Conservation (phyloP, 2,888 invertebrate genomes). For the Pteria penguin region DNA sequence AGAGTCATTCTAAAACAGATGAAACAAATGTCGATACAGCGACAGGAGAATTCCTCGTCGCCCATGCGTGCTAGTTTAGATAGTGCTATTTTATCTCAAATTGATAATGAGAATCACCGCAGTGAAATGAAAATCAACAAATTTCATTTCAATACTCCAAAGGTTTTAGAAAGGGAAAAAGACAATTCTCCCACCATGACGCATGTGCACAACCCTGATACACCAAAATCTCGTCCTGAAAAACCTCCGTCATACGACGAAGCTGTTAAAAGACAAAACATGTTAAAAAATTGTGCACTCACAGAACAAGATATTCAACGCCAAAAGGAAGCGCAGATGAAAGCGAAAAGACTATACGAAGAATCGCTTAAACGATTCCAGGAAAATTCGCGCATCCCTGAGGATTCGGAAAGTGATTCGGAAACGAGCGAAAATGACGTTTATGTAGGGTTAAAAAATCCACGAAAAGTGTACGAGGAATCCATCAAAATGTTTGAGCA, state of each 20-base stretch:
- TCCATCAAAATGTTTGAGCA: slow-evolving; percentile 65
- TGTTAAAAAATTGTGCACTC: slow-evolving; percentile 60
- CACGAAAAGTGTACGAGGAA: slow-evolving; percentile 68
- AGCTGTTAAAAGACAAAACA: slow-evolving; percentile 68
- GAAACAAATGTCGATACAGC: slow-evolving; percentile 40
- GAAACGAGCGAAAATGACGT: slow-evolving; percentile 44
- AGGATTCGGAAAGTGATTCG: slow-evolving; percentile 39
- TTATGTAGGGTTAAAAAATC: slow-evolving; percentile 44
- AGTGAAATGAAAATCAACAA: slow-evolving; percentile 23
- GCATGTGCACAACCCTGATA: slow-evolving; percentile 14
- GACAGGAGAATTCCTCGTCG: slow-evolving; percentile 41
- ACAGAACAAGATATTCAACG: slow-evolving; percentile 56
- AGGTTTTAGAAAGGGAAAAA: slow-evolving; percentile 28
- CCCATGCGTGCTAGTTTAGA: slow-evolving; percentile 65
- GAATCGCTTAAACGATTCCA: slow-evolving; percentile 62
- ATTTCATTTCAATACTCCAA: slow-evolving; percentile 30
- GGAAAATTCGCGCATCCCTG: slow-evolving; percentile 36
- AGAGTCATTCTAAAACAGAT: slow-evolving; percentile 62
- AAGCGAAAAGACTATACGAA: slow-evolving; percentile 72
- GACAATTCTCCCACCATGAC: slow-evolving; percentile 15
- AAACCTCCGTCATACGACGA: slow-evolving; percentile 74
- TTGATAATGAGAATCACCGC: slow-evolving; percentile 17
- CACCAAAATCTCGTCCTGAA: slow-evolving; percentile 58
- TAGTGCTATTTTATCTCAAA: slow-evolving; percentile 56
- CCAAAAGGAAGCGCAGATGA: slow-evolving; percentile 68